A percentile compares a stretch with the other conserved stretches of the same genome.
Evolutionary conservation across 2,888 invertebrate genomes (phyloP).

Genomic region (Bimastos eiseni): DNA sequence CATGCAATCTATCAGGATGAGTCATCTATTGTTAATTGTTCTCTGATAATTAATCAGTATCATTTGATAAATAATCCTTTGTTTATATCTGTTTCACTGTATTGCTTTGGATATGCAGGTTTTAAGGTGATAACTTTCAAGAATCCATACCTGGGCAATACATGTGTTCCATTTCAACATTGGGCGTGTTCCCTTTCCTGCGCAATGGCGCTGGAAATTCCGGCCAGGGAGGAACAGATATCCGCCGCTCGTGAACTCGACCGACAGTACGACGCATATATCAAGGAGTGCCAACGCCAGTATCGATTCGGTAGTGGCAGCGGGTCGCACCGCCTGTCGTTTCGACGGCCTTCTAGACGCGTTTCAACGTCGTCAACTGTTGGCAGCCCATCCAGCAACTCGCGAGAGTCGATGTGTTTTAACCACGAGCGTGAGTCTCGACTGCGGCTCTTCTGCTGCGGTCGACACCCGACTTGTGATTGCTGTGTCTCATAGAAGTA

Average conservation of each 20-base stretch:
- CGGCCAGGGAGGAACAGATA: conserved; percentile 61
- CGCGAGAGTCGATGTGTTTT: conserved; percentile 10
- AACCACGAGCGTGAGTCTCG: conserved; percentile 18
- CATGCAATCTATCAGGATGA: not conserved
- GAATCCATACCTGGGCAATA: conserved; percentile 65
- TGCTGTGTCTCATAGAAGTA: conserved; percentile 18
- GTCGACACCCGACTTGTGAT: not conserved
- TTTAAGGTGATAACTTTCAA: conserved; percentile 65
- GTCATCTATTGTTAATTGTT: not conserved
- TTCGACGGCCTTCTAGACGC: not conserved
- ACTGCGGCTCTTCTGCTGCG: conserved; percentile 8
- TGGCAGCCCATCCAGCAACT: not conserved
- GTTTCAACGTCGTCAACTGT: not conserved
- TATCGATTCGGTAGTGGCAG: conserved; percentile 22
- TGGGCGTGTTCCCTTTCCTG: conserved; percentile 64
- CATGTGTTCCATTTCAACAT: conserved; percentile 65
- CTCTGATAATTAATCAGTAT: not conserved
- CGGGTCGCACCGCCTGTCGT: not conserved
- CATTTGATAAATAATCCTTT: not conserved
- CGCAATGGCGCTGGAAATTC: conserved; percentile 63
- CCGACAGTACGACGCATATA: conserved; percentile 53
- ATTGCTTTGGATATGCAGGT: conserved; percentile 51
- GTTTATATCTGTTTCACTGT: not conserved
- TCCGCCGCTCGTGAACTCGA: conserved; percentile 59
- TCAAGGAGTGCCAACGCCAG: conserved; percentile 42